phyloP scores from a whole-genome alignment of 2,797 vertebrate species.

The Diplodus puntazzo region DNA sequence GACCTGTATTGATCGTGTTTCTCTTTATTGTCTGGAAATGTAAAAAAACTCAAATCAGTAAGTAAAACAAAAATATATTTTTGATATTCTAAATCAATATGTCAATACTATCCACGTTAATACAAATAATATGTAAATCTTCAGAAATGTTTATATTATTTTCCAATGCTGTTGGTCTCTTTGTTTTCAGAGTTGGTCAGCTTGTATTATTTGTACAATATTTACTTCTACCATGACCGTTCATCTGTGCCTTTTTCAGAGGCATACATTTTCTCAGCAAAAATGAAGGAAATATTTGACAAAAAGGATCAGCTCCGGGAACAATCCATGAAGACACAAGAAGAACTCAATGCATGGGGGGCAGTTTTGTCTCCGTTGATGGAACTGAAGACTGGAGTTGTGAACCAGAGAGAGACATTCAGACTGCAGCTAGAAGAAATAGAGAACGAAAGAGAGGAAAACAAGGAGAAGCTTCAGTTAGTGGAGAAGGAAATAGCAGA shows the following conservation, averaged over 20 bases:
- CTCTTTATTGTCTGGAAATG: too few relatives aligned
- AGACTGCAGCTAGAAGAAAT: neutral
- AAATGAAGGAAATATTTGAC: neutral
- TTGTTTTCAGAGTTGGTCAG: too few relatives aligned
- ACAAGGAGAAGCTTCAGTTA: neutral
- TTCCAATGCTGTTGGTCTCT: too few relatives aligned
- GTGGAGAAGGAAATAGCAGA: neutral
- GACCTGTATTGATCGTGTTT: too few relatives aligned
- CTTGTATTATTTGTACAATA: neutral
- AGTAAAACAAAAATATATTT: too few relatives aligned
- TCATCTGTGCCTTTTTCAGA: neutral
- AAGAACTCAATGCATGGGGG: accelerated
- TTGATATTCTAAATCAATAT: too few relatives aligned
- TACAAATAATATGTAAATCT: too few relatives aligned
- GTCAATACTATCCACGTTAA: too few relatives aligned
- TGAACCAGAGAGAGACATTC: neutral
- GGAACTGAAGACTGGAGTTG: neutral
- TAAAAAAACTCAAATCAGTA: too few relatives aligned
- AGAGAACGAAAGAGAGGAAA: neutral
- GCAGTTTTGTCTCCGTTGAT: neutral
- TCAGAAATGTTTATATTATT: too few relatives aligned
- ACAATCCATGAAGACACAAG: neutral
- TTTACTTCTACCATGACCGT: neutral
- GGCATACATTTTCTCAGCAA: neutral
- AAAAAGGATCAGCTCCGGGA: neutral